phyloP scores from a whole-genome alignment of 2,797 vertebrate genomes.

The Catostomus latipinnis region DNA sequence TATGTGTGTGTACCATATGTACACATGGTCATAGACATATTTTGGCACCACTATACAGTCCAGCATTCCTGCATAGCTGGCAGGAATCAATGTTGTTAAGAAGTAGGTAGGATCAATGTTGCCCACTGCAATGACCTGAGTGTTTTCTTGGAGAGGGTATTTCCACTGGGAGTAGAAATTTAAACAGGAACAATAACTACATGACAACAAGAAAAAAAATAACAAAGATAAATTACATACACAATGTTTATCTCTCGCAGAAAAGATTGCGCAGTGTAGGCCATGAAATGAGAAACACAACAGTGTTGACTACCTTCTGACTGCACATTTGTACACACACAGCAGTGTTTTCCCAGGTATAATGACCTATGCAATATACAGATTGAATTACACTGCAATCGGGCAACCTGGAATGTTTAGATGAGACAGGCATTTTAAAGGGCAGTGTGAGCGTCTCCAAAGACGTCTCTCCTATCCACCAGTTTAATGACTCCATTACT shows the following conservation, averaged over 20 bases:
- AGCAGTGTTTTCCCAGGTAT: background rate
- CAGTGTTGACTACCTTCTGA: background rate
- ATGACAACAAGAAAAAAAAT: conserved; percentile 1
- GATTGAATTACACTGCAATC: conserved; percentile 37
- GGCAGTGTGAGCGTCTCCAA: conserved; percentile 2
- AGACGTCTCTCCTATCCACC: conserved; percentile 35
- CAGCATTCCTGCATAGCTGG: conserved; percentile 1
- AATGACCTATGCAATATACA: conserved; percentile 1
- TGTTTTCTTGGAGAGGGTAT: conserved; percentile 18
- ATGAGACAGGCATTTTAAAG: background rate
- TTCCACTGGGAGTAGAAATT: conserved; percentile 11
- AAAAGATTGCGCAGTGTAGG: background rate
- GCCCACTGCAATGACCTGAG: background rate
- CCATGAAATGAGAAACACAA: background rate
- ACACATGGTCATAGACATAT: conserved; percentile 19
- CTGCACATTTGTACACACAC: background rate
- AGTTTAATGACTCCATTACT: conserved; percentile 33
- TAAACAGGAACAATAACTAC: conserved; percentile 9
- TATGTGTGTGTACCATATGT: background rate
- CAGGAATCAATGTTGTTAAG: conserved; percentile 16
- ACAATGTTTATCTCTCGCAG: conserved; percentile 9
- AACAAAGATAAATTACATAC: conserved; percentile 20
- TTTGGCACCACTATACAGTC: conserved; percentile 11
- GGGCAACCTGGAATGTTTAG: conserved; percentile 6
- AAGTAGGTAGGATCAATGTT: conserved; percentile 10